Conservation (phyloP, 1,140 invertebrate genomes). For the Phymastichus coffea region DNA sequence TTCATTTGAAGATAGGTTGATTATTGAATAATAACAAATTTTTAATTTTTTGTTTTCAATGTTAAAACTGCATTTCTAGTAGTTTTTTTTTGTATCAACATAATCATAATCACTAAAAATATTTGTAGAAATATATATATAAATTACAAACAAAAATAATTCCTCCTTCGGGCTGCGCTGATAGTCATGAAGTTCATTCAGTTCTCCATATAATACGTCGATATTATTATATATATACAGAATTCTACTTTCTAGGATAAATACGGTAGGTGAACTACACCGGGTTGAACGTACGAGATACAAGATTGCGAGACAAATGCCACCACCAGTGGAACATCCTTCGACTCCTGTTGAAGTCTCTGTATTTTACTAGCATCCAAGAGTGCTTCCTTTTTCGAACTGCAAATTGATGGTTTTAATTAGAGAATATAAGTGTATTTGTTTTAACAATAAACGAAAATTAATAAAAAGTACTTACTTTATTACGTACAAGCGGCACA, state of each 20-base stretch:
- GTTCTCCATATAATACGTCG: too few relatives aligned
- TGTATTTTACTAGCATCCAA: slow-evolving; percentile 44
- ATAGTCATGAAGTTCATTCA: too few relatives aligned
- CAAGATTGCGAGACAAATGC: slow-evolving; percentile 40
- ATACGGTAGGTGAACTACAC: slow-evolving; percentile 40
- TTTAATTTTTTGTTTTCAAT: too few relatives aligned
- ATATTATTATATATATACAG: too few relatives aligned
- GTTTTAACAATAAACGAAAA: slow-evolving; percentile 5
- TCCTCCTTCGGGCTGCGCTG: too few relatives aligned
- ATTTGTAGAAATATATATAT: too few relatives aligned
- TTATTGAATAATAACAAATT: too few relatives aligned
- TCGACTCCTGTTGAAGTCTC: slow-evolving; percentile 41
- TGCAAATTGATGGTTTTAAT: slow-evolving; percentile 27
- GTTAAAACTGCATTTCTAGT: too few relatives aligned
- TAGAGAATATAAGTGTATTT: background rate
- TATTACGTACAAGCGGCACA: slow-evolving; percentile 45
- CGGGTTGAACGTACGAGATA: slow-evolving; percentile 43
- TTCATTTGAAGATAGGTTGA: too few relatives aligned
- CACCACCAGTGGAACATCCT: slow-evolving; percentile 38
- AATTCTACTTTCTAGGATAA: slow-evolving; percentile 30
- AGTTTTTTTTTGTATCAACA: too few relatives aligned
- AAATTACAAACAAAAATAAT: too few relatives aligned
- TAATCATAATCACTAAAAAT: too few relatives aligned
- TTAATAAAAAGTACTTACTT: slow-evolving; percentile 38
- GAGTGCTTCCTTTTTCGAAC: slow-evolving; percentile 32